A percentile compares a stretch with the other conserved stretches of the same genome.
phyloP scores from a whole-genome alignment of 2,888 invertebrate genomes.

The Andrena bucephala region DNA sequence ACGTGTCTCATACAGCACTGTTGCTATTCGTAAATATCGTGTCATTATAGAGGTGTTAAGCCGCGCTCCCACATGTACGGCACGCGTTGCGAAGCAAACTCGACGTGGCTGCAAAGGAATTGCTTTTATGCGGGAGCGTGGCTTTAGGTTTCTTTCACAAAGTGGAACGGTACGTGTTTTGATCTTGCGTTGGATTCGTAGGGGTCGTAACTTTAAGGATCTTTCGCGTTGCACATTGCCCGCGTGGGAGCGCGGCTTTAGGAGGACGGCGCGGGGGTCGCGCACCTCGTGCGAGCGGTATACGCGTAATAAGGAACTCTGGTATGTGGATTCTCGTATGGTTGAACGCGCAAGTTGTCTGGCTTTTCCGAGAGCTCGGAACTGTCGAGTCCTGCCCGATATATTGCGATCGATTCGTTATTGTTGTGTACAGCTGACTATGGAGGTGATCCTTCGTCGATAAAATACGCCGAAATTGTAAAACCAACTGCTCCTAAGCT shows the following conservation, averaged over 20 bases:
- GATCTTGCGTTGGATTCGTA: background rate
- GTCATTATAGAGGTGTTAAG: background rate
- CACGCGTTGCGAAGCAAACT: background rate
- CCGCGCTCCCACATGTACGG: background rate
- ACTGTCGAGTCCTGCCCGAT: background rate
- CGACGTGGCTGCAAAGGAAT: background rate
- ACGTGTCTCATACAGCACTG: background rate
- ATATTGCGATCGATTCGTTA: background rate
- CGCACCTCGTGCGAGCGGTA: slow-evolving; percentile 30
- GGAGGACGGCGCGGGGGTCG: background rate
- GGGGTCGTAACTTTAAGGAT: background rate
- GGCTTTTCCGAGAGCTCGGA: background rate
- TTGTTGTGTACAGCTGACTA: background rate
- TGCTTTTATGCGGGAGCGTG: background rate
- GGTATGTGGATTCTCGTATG: slow-evolving; percentile 42
- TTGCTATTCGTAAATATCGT: too few relatives aligned
- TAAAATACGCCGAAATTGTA: slow-evolving; percentile 5
- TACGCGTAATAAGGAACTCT: slow-evolving; percentile 68
- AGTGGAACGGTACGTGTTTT: background rate
- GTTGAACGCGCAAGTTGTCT: slow-evolving; percentile 1
- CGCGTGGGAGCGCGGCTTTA: background rate
- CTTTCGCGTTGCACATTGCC: background rate
- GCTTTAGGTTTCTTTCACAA: background rate
- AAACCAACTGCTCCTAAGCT: background rate
- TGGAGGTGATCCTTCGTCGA: background rate